phyloP scores from a whole-genome alignment of 2,888 invertebrate genomes.

The Rotaria sp. region DNA sequence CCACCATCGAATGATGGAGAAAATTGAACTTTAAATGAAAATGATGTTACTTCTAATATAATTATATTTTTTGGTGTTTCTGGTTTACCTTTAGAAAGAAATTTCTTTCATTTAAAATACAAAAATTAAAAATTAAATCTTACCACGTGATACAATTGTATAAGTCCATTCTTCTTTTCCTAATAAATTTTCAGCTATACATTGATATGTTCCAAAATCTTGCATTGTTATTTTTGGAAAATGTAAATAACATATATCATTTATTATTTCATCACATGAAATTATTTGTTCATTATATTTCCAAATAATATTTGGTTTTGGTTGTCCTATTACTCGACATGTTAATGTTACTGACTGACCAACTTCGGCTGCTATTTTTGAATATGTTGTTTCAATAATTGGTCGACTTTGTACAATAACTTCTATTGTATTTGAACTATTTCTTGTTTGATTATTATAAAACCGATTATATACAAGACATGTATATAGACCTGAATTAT shows the following conservation, averaged over 20 bases:
- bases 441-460: neutral
- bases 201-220: neutral
- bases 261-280: neutral
- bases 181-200: constrained; percentile 10
- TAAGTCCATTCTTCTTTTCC: constrained; percentile 26
- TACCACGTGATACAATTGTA: neutral
- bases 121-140: no score
- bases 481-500: constrained; percentile 14
- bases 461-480: neutral
- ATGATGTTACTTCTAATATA: neutral
- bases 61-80: neutral
- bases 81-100: neutral
- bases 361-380: constrained; percentile 19
- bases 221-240: neutral
- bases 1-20: constrained; percentile 12
- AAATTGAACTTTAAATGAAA: constrained; percentile 9
- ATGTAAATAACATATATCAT: neutral
- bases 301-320: neutral
- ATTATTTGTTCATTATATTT: neutral
- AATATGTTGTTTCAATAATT: neutral
- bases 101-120: no score
- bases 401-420: constrained; percentile 25
- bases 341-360: neutral
- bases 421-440: neutral
- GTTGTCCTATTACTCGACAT: neutral